These are phyloP conservation scores for Rotaria macrura DNA, from an alignment of 2,888 invertebrate species.

Conservation along the genomic window DNA sequence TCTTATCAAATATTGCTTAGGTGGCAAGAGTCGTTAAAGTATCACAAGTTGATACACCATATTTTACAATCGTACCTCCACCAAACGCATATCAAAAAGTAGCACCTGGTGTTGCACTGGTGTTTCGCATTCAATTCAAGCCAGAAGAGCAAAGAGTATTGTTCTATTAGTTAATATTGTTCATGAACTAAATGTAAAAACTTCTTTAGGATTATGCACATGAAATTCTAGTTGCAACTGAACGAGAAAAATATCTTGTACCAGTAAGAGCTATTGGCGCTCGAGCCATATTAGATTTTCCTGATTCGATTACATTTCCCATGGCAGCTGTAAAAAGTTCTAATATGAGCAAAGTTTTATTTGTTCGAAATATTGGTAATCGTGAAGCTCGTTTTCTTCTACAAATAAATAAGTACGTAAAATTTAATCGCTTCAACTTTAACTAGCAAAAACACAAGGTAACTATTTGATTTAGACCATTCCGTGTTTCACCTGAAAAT, in stretches of 20 bases:
- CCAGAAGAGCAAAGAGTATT: slow-evolving; percentile 52
- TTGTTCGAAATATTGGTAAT: slow-evolving; percentile 56
- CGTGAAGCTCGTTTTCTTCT: slow-evolving; percentile 53
- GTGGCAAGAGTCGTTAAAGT: slow-evolving; percentile 49
- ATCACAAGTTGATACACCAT: slow-evolving; percentile 48
- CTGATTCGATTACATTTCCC: slow-evolving; percentile 54
- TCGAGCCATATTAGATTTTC: slow-evolving; percentile 56
- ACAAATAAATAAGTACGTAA: slow-evolving; percentile 49
- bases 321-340: slow-evolving; percentile 54
- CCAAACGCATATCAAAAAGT: slow-evolving; percentile 53
- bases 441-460: background rate
- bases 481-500: slow-evolving; percentile 44
- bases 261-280: slow-evolving; percentile 54
- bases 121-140: slow-evolving; percentile 58
- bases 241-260: slow-evolving; percentile 50
- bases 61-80: slow-evolving; percentile 49
- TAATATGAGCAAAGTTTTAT: slow-evolving; percentile 51
- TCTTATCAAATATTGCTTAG: slow-evolving; percentile 38
- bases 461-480: slow-evolving; percentile 42
- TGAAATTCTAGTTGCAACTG: slow-evolving; percentile 49
- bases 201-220: slow-evolving; percentile 47
- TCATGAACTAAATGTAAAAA: background rate
- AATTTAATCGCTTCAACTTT: slow-evolving; percentile 37
- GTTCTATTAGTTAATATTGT: background rate
- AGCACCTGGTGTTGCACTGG: slow-evolving; percentile 62